Conservation (phyloP, 2,113 vertebrate species). For the Otis tarda region DNA sequence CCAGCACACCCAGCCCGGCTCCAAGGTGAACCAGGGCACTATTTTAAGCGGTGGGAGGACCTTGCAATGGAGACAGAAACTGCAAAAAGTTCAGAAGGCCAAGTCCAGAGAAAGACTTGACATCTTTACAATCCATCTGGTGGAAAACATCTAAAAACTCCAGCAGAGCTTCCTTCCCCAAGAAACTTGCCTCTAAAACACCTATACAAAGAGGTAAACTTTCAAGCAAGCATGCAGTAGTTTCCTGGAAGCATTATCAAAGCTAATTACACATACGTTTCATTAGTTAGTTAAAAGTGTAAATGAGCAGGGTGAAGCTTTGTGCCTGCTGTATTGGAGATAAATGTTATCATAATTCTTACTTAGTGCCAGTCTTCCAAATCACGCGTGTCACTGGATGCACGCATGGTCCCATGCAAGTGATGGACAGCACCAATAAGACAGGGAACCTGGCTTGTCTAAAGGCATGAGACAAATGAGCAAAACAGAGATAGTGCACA, state of each 20-base stretch:
- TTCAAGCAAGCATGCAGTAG: not conserved
- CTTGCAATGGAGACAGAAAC: rapidly evolving
- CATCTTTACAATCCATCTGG: not conserved
- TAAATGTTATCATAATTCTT: not conserved
- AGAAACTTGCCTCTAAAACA: not conserved
- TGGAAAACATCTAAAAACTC: not conserved
- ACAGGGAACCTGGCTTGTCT: not conserved
- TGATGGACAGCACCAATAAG: not conserved
- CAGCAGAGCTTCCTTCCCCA: not conserved
- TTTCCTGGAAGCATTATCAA: not conserved
- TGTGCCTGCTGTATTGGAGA: not conserved
- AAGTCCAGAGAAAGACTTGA: not conserved
- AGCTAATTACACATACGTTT: not conserved
- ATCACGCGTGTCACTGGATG: not conserved
- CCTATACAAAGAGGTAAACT: not conserved
- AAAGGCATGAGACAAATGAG: not conserved
- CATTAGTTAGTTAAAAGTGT: not conserved
- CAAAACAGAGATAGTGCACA: not conserved
- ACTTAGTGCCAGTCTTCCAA: not conserved
- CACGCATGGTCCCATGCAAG: not conserved
- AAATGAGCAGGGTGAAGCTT: not conserved
- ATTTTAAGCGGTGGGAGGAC: not conserved
- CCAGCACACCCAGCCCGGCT: not conserved
- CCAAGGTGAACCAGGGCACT: not conserved
- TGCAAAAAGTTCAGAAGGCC: not conserved